Evolutionary conservation across 2,797 vertebrate genomes (phyloP), one percentile per base, ranked within the genome.

Genomic region (Tolypeutes matacus): DNA sequence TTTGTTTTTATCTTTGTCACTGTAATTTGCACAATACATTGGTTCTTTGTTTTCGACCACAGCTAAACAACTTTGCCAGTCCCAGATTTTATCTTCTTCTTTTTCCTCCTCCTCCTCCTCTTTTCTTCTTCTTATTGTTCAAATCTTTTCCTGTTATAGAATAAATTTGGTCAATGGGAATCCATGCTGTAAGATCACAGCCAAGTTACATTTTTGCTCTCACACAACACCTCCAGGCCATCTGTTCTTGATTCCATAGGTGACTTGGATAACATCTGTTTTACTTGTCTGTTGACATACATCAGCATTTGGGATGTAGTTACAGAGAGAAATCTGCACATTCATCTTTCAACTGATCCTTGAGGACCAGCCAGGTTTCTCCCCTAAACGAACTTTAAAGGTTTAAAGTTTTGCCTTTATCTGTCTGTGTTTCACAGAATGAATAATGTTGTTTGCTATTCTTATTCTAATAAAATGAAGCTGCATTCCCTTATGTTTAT

Each of bases 221-320:
- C 25, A 77, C 20, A 56, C 7, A 77, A 31, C 29, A 39, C 17
- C 77, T 15, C 8, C 14, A 91, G 21, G n/a, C 86, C 96, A 92
- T 96, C 89, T 97, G 95, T 31, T 94, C 64, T 65, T 91, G 56
- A 5, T 49, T 94, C 72, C 25, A 29, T n/a, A 58, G 72, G 39
- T 5, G 23, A 87, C 42, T n/a, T 65, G 25, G 49, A n/a, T 70
- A 95, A 94, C 93, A 96, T 95, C 91, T 96, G 95, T 42, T 93
- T 96, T 90, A 23, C 67, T 84, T 92, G 36, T 87, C 95, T 96
- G 62, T 93, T 96, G 89, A 96, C 51, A 91, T 39, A 46, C 31
- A 85, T 85, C 67, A 85, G 84, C 84, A 62, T 90, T 96, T 89
- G 76, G 14, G 36, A 87, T 93, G 84, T 60, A 76, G 31, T 29